Percentiles rank a stretch among this genome's conserved stretches.
phyloP scores from a whole-genome alignment of 2,888 invertebrate genomes.

The Galerucella calmariensis region DNA sequence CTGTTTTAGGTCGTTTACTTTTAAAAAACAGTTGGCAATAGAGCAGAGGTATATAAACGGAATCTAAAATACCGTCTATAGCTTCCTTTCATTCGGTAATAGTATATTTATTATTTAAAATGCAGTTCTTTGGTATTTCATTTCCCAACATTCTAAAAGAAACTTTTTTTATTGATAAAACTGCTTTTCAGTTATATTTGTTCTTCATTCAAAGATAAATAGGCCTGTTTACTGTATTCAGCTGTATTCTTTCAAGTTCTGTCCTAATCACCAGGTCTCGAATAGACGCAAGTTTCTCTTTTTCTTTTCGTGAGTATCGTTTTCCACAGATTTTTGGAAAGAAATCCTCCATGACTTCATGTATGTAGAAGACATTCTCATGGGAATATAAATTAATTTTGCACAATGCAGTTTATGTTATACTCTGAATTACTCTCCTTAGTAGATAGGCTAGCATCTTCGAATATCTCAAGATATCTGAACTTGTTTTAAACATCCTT shows the following conservation, averaged over 20 bases:
- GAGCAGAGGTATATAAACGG: constrained; percentile 4
- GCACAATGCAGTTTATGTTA: too few relatives aligned
- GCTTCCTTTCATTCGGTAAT: constrained; percentile 52
- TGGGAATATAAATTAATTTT: too few relatives aligned
- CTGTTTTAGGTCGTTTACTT: too few relatives aligned
- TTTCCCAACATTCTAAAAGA: constrained; percentile 45
- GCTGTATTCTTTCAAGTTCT: background rate
- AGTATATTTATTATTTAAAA: constrained; percentile 53
- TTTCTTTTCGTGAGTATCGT: background rate
- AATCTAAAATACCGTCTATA: constrained; percentile 50
- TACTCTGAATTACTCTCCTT: too few relatives aligned
- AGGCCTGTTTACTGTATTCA: background rate
- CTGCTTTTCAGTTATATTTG: constrained; percentile 43
- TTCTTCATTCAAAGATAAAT: constrained; percentile 40
- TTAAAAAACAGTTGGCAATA: too few relatives aligned
- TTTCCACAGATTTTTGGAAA: too few relatives aligned
- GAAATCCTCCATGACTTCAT: too few relatives aligned
- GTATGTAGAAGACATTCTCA: too few relatives aligned
- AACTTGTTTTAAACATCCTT: too few relatives aligned
- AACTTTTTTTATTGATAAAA: constrained; percentile 44
- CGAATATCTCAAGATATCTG: too few relatives aligned
- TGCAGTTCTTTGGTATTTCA: constrained; percentile 47
- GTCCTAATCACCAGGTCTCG: background rate
- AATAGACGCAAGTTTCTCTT: background rate
- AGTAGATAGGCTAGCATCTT: too few relatives aligned